Evolutionary conservation across 2,113 vertebrate species (phyloP), one percentile per base, ranked within the genome.

Genomic region (Myrmecobius fasciatus): DNA sequence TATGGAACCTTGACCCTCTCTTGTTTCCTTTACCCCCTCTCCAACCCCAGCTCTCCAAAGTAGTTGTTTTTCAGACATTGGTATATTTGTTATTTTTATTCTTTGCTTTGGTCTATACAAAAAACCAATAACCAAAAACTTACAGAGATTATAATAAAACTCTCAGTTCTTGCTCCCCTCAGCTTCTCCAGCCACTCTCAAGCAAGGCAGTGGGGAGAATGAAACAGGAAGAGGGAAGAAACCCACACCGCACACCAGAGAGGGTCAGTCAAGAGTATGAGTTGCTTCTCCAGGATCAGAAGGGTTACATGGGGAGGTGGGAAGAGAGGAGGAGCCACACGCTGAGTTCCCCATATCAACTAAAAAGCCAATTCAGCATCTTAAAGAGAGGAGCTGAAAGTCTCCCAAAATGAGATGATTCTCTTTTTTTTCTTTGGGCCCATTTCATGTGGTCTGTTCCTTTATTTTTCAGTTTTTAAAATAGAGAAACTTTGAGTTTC

Each of bases 61-160:
- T 6, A 83, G n/a, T 7, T 83, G 60, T n/a, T 67, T 36, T 67
- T 67, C 60, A 83, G 67, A 83, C n/a, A 6, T 83, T 83, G 17
- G 6, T 24, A 43, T 92, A 28, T 97, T 98, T 98, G 97, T 98
- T 89, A 94, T 93, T 98, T 98, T 98, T 99, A 98, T 99, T 97
- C 96, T 98, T 98, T 98, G 98, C 98, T 99, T 99, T 98, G 98
- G 98, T 99, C 98, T 98, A 98, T 99, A 99, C 98, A 99, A 99
- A 98, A 96, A 98, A 98, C 97, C 98, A 96, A 97, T 96, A 98
- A 97, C 97, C 97, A 96, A 98, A 96, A 97, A 98, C 98, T 97
- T 97, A 98, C 98, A 98, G 98, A 98, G 36, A 60, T 93, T 90
- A 98, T 98, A 98, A 98, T 98, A 98, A 98, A 98, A 97, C 97